Evolutionary conservation across 2,113 vertebrate genomes (phyloP).

Genomic region (Excalfactoria chinensis): DNA sequence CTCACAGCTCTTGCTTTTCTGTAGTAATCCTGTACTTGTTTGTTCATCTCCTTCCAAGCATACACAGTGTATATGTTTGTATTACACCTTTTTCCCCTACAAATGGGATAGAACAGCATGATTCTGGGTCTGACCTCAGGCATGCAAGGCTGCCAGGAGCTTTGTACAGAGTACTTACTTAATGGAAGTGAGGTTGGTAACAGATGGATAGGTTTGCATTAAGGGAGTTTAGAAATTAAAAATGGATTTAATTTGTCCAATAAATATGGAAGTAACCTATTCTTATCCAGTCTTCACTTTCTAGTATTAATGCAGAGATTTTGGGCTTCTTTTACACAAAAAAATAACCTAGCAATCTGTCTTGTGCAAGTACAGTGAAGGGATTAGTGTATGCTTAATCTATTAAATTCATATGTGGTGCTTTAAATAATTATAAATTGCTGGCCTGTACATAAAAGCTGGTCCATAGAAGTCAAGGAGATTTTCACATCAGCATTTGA

Average conservation of each 20-base stretch:
- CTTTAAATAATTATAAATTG: constrained; percentile 23
- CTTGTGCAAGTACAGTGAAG: neutral
- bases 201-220: constrained; percentile 25
- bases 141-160: neutral
- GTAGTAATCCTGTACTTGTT: neutral
- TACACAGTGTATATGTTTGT: neutral
- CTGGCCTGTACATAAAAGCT: constrained; percentile 8
- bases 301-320: neutral
- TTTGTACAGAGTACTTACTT: constrained; percentile 6
- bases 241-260: neutral
- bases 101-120: neutral
- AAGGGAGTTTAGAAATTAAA: neutral
- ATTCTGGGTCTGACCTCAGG: neutral
- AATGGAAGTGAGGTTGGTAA: neutral
- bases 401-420: neutral
- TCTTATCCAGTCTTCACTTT: neutral
- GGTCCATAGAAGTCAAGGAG: neutral
- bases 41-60: neutral
- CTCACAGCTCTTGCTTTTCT: neutral
- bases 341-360: neutral
- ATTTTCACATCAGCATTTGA: neutral
- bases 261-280: neutral
- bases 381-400: neutral
- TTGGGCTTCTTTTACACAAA: neutral
- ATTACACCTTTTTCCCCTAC: neutral